Evolutionary conservation across 2,797 vertebrate genomes (phyloP), one percentile per base, ranked within the genome.

Genomic region (Spea hammondii): DNA sequence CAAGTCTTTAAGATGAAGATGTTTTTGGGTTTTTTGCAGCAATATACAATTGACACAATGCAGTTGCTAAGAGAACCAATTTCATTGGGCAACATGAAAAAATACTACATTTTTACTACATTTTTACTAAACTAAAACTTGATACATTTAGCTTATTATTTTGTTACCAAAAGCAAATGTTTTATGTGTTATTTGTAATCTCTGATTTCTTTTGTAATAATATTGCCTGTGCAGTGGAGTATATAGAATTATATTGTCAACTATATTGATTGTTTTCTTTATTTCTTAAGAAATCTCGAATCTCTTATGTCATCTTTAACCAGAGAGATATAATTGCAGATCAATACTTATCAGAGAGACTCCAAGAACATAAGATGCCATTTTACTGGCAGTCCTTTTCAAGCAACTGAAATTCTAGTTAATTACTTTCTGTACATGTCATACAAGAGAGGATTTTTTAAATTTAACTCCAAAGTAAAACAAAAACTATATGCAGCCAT

Each of bases 281-380:
- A 71, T 71, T 71, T 71, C 68, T 71, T 71, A 49, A 78, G 59
- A 78, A 55, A 50, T 65, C 57, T 47, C 17, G 59, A 71, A 59
- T 71, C 48, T 78, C 48, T 71, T 68, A 78, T 78, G 59, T 78
- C 76, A 78, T 78, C 59, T 64, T 55, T 78, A 68, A 64, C 57
- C 67, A 69, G 59, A 32, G 57, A 77, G 49, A 70, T 70, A 70
- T 70, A 78, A 78, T 78, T 78, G 59, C 53, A 65, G 68, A 71
- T 78, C 76, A 48, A 78, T 78, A 78, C 9, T 4, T 9, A 6
- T 55, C 44, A 71, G 76, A 78, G 59, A 70, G 47, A 44, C 59
- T 62, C 48, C 32, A 14, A 78, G 76, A 78, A 71, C 71, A 60
- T 70, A 76, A 60, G 68, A 70, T 64, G 66, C 62, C 50, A 70